phyloP scores from a whole-genome alignment of 37 sponge, comb jelly and placozoan genomes.

The Sycon ciliatum region DNA sequence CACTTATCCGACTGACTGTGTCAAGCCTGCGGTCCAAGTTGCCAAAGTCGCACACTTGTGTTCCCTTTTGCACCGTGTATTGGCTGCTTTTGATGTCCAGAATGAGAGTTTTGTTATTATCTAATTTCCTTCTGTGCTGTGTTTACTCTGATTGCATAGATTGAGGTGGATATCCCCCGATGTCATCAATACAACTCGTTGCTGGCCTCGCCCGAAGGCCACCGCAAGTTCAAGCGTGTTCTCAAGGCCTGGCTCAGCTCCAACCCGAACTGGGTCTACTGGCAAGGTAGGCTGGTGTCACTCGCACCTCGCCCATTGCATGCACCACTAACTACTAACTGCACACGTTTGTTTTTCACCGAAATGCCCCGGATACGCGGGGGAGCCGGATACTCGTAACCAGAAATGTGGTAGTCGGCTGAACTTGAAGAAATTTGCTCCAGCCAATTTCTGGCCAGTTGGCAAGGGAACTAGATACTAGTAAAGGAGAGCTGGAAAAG shows the following conservation, averaged over 20 bases:
- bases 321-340: not conserved
- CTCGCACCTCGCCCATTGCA: not conserved
- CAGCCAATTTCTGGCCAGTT: too few species aligned
- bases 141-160: conserved; percentile 52
- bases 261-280: conserved; percentile 75
- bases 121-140: not conserved
- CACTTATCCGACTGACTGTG: too few species aligned
- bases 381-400: too few species aligned
- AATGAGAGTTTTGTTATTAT: not conserved
- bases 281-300: conserved; percentile 69
- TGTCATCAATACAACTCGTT: conserved; percentile 90
- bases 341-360: not conserved
- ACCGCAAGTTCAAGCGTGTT: conserved; percentile 76
- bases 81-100: not conserved
- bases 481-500: too few species aligned
- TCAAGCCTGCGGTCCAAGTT: too few species aligned
- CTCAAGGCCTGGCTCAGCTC: conserved; percentile 86
- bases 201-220: conserved; percentile 77
- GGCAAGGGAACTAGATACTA: too few species aligned
- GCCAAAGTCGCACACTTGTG: not conserved
- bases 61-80: not conserved
- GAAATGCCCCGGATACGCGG: not conserved
- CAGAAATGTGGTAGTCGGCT: too few species aligned
- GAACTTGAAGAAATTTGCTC: too few species aligned
- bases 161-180: conserved; percentile 93